Base-by-base conservation (phyloP, 2,113 vertebrate species). In the Archocentrus centrarchus region DNA sequence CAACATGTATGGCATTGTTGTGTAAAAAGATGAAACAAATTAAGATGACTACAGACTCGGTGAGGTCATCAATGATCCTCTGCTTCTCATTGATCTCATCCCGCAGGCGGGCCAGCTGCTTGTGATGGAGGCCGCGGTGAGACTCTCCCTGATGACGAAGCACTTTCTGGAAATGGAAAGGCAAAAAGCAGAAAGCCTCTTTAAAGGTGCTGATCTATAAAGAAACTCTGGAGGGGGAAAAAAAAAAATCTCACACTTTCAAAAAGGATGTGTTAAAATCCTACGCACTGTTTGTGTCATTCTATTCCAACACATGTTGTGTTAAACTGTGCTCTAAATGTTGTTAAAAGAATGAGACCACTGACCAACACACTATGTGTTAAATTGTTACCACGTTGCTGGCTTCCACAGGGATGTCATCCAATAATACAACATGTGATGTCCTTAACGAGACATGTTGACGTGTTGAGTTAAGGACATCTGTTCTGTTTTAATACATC, bases 61-160 rank as follows among this genome's bases (percentile, higher is more conserved):
- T 97, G 68, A 98, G 96, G 61, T 98, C 97, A 15, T 98, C 97
- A 2, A 98, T 97, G 86, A 96, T 94, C 89, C 97, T 97, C 92
- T 98, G 97, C 86, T 98, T 98, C 93, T 98, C 97, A 1, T 98
- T 97, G 93, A 98, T 98, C 94, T 98, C 97, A 8, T 98, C 97
- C 18, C 97, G 95, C 82, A 98, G 96, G 59, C 96, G 96, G 62
- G 96, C 96, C 89, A 98, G 94, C 93, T 98, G 97, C 92, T 96
- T 95, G 90, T 97, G 97, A 83, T 97, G 96, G 83, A 97, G 93
- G 77, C 97, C 97, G 0, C 96, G 96, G 86, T 97, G 96, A 60
- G 88, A 96, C 75, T 97, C 96, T 75, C 94, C 94, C 90, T 97
- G 96, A 86, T 96, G 91, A 81, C 96, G 96, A 82, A 92, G 35